These are phyloP conservation scores for Sebastolobus altivelis DNA, from an alignment of 2,797 vertebrate genomes.

Conservation along the genomic window DNA sequence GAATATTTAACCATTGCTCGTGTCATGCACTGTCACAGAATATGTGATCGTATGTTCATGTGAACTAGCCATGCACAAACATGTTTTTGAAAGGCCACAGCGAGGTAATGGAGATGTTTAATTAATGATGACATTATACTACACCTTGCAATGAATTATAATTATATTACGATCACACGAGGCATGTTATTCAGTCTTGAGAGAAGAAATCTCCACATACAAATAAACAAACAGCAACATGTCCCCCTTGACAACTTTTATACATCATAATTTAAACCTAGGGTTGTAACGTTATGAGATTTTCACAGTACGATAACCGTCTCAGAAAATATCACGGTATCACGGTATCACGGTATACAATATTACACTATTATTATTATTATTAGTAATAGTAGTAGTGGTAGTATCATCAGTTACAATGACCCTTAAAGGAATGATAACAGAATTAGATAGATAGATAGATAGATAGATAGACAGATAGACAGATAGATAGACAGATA, in stretches of 20 bases:
- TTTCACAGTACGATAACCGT: no score
- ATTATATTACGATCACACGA: constrained; percentile 1
- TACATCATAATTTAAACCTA: neutral
- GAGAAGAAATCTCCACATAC: constrained; percentile 8
- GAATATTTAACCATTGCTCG: constrained; percentile 32
- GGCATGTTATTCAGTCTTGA: neutral
- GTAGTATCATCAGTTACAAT: no score
- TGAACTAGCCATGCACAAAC: neutral
- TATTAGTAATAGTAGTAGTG: no score
- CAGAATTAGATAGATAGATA: no score
- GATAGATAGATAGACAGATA: no score
- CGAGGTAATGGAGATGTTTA: neutral
- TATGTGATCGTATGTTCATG: neutral
- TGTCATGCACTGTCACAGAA: neutral
- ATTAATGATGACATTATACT: constrained; percentile 11
- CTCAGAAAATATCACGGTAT: no score
- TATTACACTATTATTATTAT: no score
- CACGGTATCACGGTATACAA: no score
- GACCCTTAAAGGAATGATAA: no score
- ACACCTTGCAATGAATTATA: neutral
- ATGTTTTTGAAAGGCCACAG: neutral
- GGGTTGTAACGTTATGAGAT: neutral
- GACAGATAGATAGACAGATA: no score
- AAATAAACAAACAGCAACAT: neutral
- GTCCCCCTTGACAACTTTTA: neutral